Evolutionary conservation across 2,888 invertebrate species (phyloP).

Genomic region (Macrophya annulata): DNA sequence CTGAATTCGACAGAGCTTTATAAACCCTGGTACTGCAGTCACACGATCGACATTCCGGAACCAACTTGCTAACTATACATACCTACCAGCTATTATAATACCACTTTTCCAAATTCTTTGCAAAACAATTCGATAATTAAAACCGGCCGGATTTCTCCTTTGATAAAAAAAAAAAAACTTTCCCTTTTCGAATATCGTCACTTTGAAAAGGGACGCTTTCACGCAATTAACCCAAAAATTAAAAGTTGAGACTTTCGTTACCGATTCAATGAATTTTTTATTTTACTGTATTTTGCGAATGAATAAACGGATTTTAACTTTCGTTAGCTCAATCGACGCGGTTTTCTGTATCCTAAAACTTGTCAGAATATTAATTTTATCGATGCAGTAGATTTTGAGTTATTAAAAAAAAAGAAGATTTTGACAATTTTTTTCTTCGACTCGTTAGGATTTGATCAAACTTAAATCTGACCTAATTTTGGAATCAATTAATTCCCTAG

Average conservation of each 20-base stretch:
- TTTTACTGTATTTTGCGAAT: not conserved
- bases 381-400: not conserved
- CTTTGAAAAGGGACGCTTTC: not conserved
- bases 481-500: not conserved
- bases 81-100: not conserved
- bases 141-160: not conserved
- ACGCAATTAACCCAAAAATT: not conserved
- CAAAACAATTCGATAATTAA: slow-evolving; percentile 29
- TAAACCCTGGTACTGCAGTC: not conserved
- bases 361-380: not conserved
- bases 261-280: not conserved
- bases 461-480: not conserved
- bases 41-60: not conserved
- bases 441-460: not conserved
- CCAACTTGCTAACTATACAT: not conserved
- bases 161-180: not conserved
- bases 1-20: not conserved
- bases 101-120: not conserved
- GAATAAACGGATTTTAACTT: not conserved
- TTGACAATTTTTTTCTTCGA: not conserved
- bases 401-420: not conserved
- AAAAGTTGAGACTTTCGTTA: not conserved
- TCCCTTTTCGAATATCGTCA: not conserved
- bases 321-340: not conserved
- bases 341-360: not conserved